Conservation (phyloP, 2,888 invertebrate genomes). For the Cyclophora albipunctata region DNA sequence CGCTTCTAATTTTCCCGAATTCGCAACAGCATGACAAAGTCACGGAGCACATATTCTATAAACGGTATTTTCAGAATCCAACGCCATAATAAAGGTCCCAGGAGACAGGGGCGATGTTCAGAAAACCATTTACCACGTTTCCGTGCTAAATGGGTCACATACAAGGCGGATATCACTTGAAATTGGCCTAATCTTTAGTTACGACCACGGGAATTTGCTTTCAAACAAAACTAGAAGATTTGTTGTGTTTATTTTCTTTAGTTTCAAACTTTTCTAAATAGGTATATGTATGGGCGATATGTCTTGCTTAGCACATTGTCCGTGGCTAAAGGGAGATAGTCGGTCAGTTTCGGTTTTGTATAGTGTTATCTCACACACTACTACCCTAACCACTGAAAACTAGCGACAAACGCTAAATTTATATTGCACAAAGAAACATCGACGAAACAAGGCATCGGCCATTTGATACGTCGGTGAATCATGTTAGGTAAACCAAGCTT, state of each 20-base stretch:
- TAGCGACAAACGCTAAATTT: no score
- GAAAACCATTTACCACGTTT: conserved; percentile 48
- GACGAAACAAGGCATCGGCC: no score
- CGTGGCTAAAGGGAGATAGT: no score
- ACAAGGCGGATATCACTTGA: conserved; percentile 42
- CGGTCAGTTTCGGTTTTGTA: no score
- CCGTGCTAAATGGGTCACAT: conserved; percentile 43
- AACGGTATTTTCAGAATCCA: conserved; percentile 25
- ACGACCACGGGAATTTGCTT: conserved; percentile 42
- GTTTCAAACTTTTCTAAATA: no score
- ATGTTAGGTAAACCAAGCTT: no score
- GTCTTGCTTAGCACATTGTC: no score
- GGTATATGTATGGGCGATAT: no score
- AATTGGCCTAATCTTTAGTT: conserved; percentile 59
- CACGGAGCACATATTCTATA: conserved; percentile 15
- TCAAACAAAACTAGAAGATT: conserved; percentile 23
- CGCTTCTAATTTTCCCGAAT: conserved; percentile 6
- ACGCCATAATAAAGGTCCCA: conserved; percentile 29
- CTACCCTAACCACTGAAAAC: no score
- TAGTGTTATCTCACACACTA: no score
- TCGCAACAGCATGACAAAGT: conserved; percentile 14
- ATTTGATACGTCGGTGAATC: no score
- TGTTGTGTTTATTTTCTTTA: conserved; percentile 9
- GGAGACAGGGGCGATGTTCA: conserved; percentile 39
- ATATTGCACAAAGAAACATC: no score